phyloP scores from a whole-genome alignment of 2,797 vertebrate species.

The Helarctos malayanus region DNA sequence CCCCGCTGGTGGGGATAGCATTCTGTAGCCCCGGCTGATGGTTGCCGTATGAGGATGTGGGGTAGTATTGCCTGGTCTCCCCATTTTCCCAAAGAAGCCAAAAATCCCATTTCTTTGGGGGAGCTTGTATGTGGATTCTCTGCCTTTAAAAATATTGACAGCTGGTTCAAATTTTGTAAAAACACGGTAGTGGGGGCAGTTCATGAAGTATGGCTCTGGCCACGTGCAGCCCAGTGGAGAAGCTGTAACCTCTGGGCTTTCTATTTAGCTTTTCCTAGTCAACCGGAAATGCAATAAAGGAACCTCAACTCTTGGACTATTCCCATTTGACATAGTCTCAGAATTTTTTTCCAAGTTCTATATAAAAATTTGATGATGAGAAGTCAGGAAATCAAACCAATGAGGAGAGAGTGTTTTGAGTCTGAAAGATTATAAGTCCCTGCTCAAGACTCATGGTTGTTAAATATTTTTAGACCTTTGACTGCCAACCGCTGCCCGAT shows the following conservation, averaged over 20 bases:
- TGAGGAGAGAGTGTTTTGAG: neutral
- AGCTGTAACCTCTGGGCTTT: neutral
- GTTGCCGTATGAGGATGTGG: neutral
- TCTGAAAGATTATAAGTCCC: neutral
- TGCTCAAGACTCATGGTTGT: neutral
- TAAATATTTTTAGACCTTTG: neutral
- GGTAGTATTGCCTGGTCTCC: neutral
- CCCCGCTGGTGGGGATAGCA: too few relatives aligned
- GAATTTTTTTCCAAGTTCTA: neutral
- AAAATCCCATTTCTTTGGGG: neutral
- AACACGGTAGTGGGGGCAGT: rapidly evolving
- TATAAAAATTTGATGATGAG: too few relatives aligned
- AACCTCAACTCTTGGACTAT: too few relatives aligned
- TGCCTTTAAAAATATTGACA: neutral
- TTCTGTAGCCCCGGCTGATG: neutral
- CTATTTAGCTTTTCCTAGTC: neutral
- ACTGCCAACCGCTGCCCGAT: neutral
- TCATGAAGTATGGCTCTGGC: too few relatives aligned
- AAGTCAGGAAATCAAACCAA: neutral
- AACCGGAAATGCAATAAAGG: neutral
- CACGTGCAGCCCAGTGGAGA: neutral
- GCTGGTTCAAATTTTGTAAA: neutral
- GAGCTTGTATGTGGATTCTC: neutral
- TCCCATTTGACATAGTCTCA: neutral
- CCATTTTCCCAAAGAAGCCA: neutral